Base-by-base conservation (phyloP, 2,888 invertebrate species). In the Drosophila setosimentum region DNA sequence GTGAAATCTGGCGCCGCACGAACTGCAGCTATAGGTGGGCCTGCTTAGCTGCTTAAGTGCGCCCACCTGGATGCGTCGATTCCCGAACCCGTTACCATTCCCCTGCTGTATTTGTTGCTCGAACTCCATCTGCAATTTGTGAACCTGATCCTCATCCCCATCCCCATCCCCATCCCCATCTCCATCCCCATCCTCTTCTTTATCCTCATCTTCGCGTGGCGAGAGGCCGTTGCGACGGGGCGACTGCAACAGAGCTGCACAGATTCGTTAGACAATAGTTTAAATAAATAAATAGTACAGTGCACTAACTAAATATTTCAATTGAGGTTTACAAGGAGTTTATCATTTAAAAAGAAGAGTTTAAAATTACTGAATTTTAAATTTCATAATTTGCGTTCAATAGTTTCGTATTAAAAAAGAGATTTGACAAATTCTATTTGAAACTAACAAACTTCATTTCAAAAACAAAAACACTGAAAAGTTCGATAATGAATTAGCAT, bases 1-100 rank as follows among this genome's bases (percentile, higher is more conserved):
- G 13, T 72, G 71, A 18, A 90, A 87, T 10, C 45, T 73, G 21
- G 81, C 80, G 0, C 82, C 90, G 32, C 87, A 87, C 1, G 76
- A 61, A 55, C 60, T 60, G 68, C 87, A 87, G 29, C 65, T 73
- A 27, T 74, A 87, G 1, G 53, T 69, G n/a, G 87, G 83, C 21
- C 13, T 51, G 1, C 59, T 24, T 7, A 63, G 49, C 1, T 64
- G 64, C 27, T 64, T 79, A 1, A 59, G 18, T 3, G 27, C 49
- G 40, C 49, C 62, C 21, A 65, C 3, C 27, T 68, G 71, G 58
- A 70, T 74, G 32, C 67, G 69, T 0, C 32, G 67, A 50, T 65
- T 50, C 4, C 13, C 21, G 4, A 24, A 13, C 6, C 32, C 50
- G 32, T 62, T 49, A 3, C 5, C 11, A 0, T 32, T 33, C 5